Conservation (phyloP, 2,888 invertebrate species). For the Elysia crispata region DNA sequence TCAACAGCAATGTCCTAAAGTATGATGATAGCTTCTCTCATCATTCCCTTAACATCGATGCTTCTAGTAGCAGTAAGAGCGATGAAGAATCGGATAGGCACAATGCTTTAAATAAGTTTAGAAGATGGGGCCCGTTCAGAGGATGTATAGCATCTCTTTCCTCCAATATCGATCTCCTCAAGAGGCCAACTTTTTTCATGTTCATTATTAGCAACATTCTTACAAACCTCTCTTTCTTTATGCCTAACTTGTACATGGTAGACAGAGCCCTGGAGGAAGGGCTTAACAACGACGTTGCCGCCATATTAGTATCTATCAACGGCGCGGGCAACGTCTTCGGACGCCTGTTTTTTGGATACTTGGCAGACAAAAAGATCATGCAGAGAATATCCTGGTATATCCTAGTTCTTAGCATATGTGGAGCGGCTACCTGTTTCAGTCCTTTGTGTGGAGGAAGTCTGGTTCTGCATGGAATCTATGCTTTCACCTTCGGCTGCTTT, state of each 20-base stretch:
- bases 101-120: too few relatives aligned
- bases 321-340: slow-evolving; percentile 43
- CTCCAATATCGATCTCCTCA: background rate
- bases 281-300: slow-evolving; percentile 30
- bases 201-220: slow-evolving; percentile 39
- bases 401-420: background rate
- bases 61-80: too few relatives aligned
- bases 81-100: too few relatives aligned
- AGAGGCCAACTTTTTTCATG: slow-evolving; percentile 13
- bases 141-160: too few relatives aligned
- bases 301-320: slow-evolving; percentile 38
- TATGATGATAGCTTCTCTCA: too few relatives aligned
- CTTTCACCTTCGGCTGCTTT: slow-evolving; percentile 37
- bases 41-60: too few relatives aligned
- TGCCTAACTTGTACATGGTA: slow-evolving; percentile 45
- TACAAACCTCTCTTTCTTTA: slow-evolving; percentile 44
- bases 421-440: slow-evolving; percentile 30
- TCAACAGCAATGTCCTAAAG: too few relatives aligned
- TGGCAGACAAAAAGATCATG: slow-evolving; percentile 29
- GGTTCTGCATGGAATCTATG: slow-evolving; percentile 35
- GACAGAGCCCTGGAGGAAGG: slow-evolving; percentile 34
- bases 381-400: slow-evolving; percentile 37
- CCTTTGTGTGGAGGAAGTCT: slow-evolving; percentile 38
- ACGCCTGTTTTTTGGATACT: slow-evolving; percentile 36
- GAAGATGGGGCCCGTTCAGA: too few relatives aligned